These are phyloP conservation scores for Ectemnius lituratus DNA, from an alignment of 2,888 invertebrate genomes.

Conservation along the genomic window DNA sequence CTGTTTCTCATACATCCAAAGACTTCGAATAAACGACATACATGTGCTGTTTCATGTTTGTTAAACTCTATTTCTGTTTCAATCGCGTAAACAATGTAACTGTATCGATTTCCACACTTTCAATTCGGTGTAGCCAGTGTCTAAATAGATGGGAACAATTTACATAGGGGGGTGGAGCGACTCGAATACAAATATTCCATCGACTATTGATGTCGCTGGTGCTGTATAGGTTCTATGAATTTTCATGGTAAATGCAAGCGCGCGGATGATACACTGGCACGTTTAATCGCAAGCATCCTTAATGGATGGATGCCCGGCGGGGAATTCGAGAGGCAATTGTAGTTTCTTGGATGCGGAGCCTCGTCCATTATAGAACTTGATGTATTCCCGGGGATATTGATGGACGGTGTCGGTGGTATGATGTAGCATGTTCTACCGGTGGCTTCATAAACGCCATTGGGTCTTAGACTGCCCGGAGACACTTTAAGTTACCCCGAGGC, in stretches of 20 bases:
- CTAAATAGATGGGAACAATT: too few species aligned
- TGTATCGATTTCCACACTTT: too few species aligned
- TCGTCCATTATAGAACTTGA: conserved; percentile 61
- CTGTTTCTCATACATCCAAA: not conserved
- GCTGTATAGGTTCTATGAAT: not conserved
- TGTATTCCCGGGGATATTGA: conserved; percentile 54
- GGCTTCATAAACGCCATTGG: conserved; percentile 12
- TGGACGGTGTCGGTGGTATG: conserved; percentile 50
- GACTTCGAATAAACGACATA: too few species aligned
- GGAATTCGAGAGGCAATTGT: conserved; percentile 45
- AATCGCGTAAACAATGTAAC: too few species aligned
- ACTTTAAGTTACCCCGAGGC: not conserved
- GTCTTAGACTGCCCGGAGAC: not conserved
- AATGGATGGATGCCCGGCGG: conserved; percentile 47
- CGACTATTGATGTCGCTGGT: not conserved
- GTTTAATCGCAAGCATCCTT: conserved; percentile 28
- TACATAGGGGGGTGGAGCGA: too few species aligned
- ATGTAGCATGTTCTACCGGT: conserved; percentile 33
- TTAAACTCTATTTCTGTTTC: too few species aligned
- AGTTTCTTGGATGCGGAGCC: conserved; percentile 37
- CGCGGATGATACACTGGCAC: conserved; percentile 38
- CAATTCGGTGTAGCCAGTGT: too few species aligned
- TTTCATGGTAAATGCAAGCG: not conserved
- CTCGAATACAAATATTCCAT: too few species aligned
- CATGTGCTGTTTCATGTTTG: too few species aligned